phyloP scores from a whole-genome alignment of 1,140 invertebrate genomes.

The Laupala kohalensis region DNA sequence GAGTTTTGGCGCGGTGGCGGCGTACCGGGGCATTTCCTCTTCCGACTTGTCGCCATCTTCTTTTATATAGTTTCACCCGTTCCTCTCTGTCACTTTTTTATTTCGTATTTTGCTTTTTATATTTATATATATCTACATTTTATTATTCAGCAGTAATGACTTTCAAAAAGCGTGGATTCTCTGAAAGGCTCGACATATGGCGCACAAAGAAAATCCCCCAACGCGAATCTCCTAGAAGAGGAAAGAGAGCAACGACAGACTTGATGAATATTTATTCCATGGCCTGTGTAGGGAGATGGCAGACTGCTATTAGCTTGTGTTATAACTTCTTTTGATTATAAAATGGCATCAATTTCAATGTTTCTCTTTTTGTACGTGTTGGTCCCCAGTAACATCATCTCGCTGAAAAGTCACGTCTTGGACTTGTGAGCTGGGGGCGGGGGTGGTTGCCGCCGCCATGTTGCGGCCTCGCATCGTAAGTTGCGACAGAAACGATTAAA shows the following conservation, averaged over 20 bases:
- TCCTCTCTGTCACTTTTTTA: not conserved
- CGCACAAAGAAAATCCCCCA: not conserved
- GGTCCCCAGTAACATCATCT: not conserved
- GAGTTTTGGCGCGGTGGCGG: no score
- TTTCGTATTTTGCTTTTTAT: not conserved
- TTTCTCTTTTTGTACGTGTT: not conserved
- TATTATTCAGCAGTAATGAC: slow-evolving; percentile 4
- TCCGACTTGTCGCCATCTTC: not conserved
- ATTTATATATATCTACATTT: not conserved
- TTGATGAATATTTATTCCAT: not conserved
- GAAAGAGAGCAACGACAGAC: not conserved
- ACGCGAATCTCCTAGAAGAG: not conserved
- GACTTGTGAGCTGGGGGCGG: no score
- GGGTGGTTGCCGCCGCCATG: not conserved
- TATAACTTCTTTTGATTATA: not conserved
- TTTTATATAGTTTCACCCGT: not conserved
- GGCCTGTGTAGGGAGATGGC: not conserved
- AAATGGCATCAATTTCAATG: not conserved
- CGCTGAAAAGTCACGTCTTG: not conserved
- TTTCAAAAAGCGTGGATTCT: not conserved
- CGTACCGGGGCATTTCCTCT: not conserved
- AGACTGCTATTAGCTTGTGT: not conserved
- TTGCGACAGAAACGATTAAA: not conserved
- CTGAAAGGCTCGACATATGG: not conserved
- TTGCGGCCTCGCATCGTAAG: not conserved